Conservation (phyloP, 2,113 vertebrate species). For the Hemibagrus wyckioides region DNA sequence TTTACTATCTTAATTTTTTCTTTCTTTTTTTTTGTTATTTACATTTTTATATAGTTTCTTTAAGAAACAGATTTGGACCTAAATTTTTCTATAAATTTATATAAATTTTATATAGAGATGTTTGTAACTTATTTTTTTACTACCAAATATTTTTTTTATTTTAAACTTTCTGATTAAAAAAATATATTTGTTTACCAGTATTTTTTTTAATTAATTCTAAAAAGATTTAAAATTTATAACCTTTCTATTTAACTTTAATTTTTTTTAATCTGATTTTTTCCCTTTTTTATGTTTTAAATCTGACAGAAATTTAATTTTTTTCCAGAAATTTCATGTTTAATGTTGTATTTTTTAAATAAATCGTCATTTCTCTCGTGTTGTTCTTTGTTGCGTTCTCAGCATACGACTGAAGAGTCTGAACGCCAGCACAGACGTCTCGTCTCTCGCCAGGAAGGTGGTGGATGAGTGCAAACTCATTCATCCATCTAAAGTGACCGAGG, state of each 20-base stretch:
- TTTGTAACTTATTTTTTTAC: no score
- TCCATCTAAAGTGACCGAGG: conserved; percentile 85
- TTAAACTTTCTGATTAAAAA: neutral
- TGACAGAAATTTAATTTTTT: neutral
- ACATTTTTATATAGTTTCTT: no score
- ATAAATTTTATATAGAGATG: no score
- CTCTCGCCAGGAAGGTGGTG: conserved; percentile 91
- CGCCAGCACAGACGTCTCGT: conserved; percentile 86
- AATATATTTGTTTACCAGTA: neutral
- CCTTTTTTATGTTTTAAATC: neutral
- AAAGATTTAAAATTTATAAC: neutral
- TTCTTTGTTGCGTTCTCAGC: conserved; percentile 63
- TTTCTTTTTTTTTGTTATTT: neutral
- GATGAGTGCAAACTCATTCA: conserved; percentile 96
- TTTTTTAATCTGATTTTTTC: conserved; percentile 14
- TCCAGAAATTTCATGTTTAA: neutral
- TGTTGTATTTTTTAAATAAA: neutral
- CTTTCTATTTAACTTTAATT: neutral
- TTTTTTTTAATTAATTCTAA: neutral
- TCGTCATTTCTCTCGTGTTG: neutral
- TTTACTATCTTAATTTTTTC: neutral
- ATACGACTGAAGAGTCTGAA: conserved; percentile 95
- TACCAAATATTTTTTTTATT: no score
- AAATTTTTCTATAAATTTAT: no score
- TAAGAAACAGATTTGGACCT: no score